Conservation (phyloP, 2,113 vertebrate species). For the Silurus asotus region DNA sequence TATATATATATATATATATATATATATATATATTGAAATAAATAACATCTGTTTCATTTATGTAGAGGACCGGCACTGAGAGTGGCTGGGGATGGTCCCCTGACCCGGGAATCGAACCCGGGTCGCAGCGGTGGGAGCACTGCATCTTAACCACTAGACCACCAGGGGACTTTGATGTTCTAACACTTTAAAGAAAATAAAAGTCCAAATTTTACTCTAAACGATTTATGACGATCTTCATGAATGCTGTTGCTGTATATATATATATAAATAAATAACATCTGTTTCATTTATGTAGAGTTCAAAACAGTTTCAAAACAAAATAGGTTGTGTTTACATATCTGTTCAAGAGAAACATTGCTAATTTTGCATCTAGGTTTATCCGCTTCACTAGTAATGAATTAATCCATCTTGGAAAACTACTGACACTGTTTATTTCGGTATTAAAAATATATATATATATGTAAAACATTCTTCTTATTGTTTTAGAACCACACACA, state of each 20-base stretch:
- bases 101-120: too few relatives aligned
- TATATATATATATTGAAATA: not conserved
- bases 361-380: not conserved
- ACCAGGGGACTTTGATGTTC: too few relatives aligned
- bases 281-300: not conserved
- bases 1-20: too few relatives aligned
- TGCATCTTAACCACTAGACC: too few relatives aligned
- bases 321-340: too few relatives aligned
- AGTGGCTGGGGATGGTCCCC: too few relatives aligned
- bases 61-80: too few relatives aligned
- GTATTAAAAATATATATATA: too few relatives aligned
- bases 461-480: slow-evolving; percentile 1
- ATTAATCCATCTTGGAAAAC: not conserved
- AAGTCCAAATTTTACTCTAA: not conserved
- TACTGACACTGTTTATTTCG: not conserved
- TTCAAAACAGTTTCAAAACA: not conserved
- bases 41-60: not conserved
- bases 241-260: not conserved
- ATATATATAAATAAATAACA: not conserved
- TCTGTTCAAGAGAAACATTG: not conserved
- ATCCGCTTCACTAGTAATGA: not conserved
- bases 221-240: not conserved
- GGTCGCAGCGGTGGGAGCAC: too few relatives aligned
- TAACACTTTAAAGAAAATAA: not conserved
- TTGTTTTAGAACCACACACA: slow-evolving; percentile 55